These are phyloP conservation scores for Chromoteleia sp. DNA, from an alignment of 2,888 invertebrate species.

Conservation along the genomic window DNA sequence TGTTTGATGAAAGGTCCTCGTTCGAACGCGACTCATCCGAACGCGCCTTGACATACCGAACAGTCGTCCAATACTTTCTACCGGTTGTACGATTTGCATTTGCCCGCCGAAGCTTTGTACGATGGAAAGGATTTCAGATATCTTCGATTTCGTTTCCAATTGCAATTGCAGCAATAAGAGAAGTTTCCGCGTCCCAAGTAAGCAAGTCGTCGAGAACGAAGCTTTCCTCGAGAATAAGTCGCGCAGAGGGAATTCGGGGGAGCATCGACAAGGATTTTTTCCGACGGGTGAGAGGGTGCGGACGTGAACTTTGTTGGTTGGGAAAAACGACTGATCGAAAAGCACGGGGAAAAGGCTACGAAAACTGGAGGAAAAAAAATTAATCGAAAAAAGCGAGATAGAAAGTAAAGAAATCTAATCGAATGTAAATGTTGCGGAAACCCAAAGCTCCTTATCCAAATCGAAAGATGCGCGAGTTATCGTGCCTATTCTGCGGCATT, in stretches of 20 bases:
- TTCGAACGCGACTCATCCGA: constrained; percentile 4
- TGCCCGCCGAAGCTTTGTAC: constrained; percentile 69
- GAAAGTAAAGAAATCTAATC: constrained; percentile 73
- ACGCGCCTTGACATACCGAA: constrained; percentile 32
- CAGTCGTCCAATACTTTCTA: constrained; percentile 51
- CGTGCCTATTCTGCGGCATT: constrained; percentile 13
- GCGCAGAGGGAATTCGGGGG: constrained; percentile 47
- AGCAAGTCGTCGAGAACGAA: constrained; percentile 75
- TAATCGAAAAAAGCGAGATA: constrained; percentile 57
- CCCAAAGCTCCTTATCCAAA: constrained; percentile 78
- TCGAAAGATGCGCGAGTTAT: constrained; percentile 68
- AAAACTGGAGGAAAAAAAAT: constrained; percentile 46
- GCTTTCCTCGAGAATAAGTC: constrained; percentile 58
- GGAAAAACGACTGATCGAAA: constrained; percentile 29
- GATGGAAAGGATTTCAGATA: constrained; percentile 74
- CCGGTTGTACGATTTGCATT: constrained; percentile 74
- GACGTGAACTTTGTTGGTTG: constrained; percentile 52
- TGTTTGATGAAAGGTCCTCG: constrained; percentile 16
- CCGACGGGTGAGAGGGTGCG: constrained; percentile 12
- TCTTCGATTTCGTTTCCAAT: constrained; percentile 76
- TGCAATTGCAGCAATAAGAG: constrained; percentile 73
- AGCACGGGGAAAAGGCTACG: constrained; percentile 5
- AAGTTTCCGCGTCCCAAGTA: constrained; percentile 72
- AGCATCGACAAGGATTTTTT: constrained; percentile 27
- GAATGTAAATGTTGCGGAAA: constrained; percentile 82